phyloP scores from a whole-genome alignment of 2,888 invertebrate species.

The Dolomedes plantarius region DNA sequence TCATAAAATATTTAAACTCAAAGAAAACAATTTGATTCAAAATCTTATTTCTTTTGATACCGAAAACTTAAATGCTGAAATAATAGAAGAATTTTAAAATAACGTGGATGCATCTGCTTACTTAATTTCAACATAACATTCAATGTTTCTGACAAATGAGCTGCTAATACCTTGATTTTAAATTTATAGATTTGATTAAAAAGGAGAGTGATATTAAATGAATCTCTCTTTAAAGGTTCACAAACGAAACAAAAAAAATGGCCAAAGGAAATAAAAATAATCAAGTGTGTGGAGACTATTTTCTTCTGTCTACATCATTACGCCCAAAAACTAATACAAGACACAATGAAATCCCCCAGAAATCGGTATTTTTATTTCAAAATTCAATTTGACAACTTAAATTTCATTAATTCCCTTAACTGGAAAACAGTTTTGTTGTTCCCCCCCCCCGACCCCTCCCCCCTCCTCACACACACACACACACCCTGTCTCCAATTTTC shows the following conservation, averaged over 20 bases:
- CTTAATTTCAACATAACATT: neutral
- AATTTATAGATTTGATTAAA: neutral
- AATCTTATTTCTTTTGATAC: no score
- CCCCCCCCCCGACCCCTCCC: neutral
- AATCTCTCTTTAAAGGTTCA: neutral
- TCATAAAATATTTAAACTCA: no score
- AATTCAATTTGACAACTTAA: constrained; percentile 12
- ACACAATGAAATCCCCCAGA: neutral
- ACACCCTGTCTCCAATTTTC: constrained; percentile 30
- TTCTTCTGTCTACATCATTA: neutral
- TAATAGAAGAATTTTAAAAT: no score
- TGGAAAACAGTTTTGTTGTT: neutral
- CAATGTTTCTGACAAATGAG: neutral
- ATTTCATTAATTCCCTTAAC: constrained; percentile 10
- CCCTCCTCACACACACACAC: neutral
- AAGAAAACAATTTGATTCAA: no score
- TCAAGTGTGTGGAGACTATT: neutral
- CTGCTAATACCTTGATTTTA: neutral
- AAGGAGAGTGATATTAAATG: neutral
- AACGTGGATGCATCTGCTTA: neutral
- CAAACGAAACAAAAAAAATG: neutral
- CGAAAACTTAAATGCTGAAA: no score
- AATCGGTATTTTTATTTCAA: neutral
- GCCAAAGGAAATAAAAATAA: neutral
- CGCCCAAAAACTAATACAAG: neutral